phyloP scores from a whole-genome alignment of 1,140 invertebrate species.

The Armadillidium nasatum region DNA sequence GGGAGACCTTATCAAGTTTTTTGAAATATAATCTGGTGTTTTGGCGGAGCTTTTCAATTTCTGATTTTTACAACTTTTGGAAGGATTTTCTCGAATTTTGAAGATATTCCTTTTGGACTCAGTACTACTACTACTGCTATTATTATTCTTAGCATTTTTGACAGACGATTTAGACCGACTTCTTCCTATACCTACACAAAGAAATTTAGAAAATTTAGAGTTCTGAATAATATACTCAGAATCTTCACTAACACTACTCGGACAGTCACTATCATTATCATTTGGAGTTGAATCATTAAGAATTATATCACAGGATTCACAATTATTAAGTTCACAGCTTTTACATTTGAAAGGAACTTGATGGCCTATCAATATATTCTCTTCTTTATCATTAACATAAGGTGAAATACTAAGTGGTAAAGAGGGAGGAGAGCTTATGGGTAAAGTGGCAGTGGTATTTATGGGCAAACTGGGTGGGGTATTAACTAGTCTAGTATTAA shows the following conservation, averaged over 20 bases:
- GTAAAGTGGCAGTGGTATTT: no score
- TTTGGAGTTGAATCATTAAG: conserved; percentile 34
- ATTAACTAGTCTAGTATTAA: no score
- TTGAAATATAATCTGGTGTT: conserved; percentile 44
- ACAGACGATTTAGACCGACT: conserved; percentile 42
- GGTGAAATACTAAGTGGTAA: no score
- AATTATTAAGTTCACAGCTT: conserved; percentile 23
- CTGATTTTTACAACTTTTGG: not conserved
- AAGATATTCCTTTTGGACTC: conserved; percentile 29
- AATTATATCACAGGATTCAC: conserved; percentile 35
- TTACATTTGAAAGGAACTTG: not conserved
- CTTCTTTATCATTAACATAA: no score
- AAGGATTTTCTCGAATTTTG: conserved; percentile 38
- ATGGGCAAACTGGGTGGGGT: no score
- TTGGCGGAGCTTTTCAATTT: conserved; percentile 18
- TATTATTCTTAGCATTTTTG: conserved; percentile 42
- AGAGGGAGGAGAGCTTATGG: no score
- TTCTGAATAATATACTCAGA: conserved; percentile 44
- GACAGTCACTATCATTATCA: conserved; percentile 44
- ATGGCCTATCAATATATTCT: no score
- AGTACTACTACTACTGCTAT: conserved; percentile 30
- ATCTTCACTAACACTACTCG: conserved; percentile 44
- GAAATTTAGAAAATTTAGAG: conserved; percentile 44
- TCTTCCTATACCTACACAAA: conserved; percentile 43
- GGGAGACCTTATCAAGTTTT: conserved; percentile 46